Percentiles rank a stretch among this genome's conserved stretches.
Evolutionary conservation across 92 coral and sea anemone genomes (phyloP).

Genomic region (Phenganax marumi): DNA sequence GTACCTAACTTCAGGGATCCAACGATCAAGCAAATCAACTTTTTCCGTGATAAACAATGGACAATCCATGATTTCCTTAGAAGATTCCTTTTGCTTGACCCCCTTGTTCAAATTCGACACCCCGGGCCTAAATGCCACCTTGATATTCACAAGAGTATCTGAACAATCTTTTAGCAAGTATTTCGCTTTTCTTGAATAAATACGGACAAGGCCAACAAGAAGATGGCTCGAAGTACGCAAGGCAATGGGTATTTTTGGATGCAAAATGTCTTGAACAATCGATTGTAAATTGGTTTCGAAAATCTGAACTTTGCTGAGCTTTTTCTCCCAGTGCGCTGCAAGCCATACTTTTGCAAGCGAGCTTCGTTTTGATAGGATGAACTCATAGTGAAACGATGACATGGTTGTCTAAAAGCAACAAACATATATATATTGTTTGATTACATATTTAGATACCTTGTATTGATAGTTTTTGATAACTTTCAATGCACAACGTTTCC

Average conservation of each 20-base stretch:
- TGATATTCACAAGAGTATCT: slow-evolving; percentile 93
- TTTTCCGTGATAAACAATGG: slow-evolving; percentile 92
- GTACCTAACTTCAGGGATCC: slow-evolving; percentile 87
- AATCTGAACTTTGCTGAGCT: slow-evolving; percentile 90
- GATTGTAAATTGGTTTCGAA: slow-evolving; percentile 93
- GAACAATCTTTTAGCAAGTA: slow-evolving; percentile 94
- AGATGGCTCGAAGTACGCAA: slow-evolving; percentile 93
- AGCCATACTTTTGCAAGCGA: slow-evolving; percentile 98
- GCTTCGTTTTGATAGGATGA: slow-evolving; percentile 92
- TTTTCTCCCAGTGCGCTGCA: slow-evolving; percentile 99
- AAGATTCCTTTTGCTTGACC: slow-evolving; percentile 78
- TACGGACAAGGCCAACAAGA: slow-evolving; percentile 92
- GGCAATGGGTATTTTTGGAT: slow-evolving; percentile 91
- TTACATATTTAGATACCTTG: too few relatives aligned
- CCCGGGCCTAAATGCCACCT: slow-evolving; percentile 97
- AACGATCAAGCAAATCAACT: slow-evolving; percentile 88
- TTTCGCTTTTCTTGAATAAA: slow-evolving; percentile 93
- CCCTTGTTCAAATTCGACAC: slow-evolving; percentile 32
- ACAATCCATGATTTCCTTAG: slow-evolving; percentile 78
- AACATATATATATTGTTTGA: background rate
- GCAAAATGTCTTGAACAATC: slow-evolving; percentile 84
- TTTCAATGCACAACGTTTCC: too few relatives aligned
- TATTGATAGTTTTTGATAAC: too few relatives aligned
- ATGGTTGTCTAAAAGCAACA: slow-evolving; percentile 4
- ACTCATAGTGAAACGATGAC: slow-evolving; percentile 77